Base-by-base conservation (phyloP, 1,140 invertebrate genomes). In the Bombus terrestris region DNA sequence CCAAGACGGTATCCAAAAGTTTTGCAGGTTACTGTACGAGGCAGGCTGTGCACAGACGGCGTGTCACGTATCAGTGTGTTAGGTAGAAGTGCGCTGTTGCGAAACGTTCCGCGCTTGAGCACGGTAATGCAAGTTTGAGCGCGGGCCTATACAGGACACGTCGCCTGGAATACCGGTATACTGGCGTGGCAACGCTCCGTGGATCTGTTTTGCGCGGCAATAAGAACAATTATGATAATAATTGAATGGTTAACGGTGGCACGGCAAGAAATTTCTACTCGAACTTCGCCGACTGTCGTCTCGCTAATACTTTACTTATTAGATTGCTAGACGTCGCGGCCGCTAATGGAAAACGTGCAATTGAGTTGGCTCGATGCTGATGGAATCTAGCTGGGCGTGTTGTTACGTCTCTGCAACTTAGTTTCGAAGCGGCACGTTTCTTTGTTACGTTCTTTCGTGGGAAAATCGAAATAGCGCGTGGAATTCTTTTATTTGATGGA, bases 61-160 rank as follows among this genome's bases (percentile, higher is more conserved):
- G 39, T 64, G 18, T 41, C 68, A 53, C 62, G 62, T 89, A 62
- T 62, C 59, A 62, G 59, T 13, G 59, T 53, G 47, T 53, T 53
- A 22, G 47, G 5, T 53, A 82, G 66, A 79, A 39, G 71, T 57
- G 62, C 66, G 79, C 74, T 57, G 84, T 86, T 86, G 88, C 87
- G 88, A 89, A 89, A 89, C 87, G 87, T 89, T 89, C 88, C 87
- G 88, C 84, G 87, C 89, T 71, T 86, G 87, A 86, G 75, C 87
- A 89, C 75, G 71, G 71, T 86, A 86, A 89, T 89, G 87, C 83
- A 89, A 89, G 88, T 89, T 89, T 77, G 80, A 89, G 64, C 78
- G 69, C 71, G 83, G 69, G 75, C 68, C 25, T 35, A 47, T 25
- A 22, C 28, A 81, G 86, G 64, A n/a, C 39, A 81, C 59, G 75